Conservation (phyloP, 1,140 invertebrate genomes). For the Plutomurus gul region DNA sequence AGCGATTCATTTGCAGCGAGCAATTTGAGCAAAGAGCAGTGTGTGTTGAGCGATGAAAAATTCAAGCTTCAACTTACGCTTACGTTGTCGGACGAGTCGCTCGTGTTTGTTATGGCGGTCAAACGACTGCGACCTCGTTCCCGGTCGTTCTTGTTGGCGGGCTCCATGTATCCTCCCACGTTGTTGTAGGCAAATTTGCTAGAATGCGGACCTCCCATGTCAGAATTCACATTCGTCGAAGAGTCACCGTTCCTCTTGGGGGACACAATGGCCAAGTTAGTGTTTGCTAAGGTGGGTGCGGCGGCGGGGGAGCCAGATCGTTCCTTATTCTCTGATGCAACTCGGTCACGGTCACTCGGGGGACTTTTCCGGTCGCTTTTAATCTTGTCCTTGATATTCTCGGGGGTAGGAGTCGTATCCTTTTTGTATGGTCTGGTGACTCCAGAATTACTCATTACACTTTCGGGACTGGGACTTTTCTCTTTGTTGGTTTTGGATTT, state of each 20-base stretch:
- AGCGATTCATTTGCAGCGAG: neutral
- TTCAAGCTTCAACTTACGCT: constrained; percentile 43
- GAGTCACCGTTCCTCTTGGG: neutral
- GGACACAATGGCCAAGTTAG: neutral
- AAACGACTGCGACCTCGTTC: neutral
- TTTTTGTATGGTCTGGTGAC: neutral
- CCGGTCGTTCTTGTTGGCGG: neutral
- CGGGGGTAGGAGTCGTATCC: neutral
- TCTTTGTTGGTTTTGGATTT: neutral
- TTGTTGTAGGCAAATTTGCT: constrained; percentile 34
- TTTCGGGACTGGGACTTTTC: neutral
- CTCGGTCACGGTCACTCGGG: neutral
- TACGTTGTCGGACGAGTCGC: constrained; percentile 37
- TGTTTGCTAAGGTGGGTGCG: too few relatives aligned
- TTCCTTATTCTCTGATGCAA: neutral
- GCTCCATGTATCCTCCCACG: neutral
- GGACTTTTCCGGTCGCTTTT: neutral
- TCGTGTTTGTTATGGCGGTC: constrained; percentile 24
- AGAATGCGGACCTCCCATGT: constrained; percentile 48
- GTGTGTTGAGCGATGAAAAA: constrained; percentile 5
- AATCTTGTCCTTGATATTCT: neutral
- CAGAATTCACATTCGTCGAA: constrained; percentile 25
- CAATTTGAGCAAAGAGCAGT: constrained; percentile 8
- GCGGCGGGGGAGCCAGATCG: neutral
- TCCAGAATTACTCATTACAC: neutral